phyloP scores from a whole-genome alignment of 1,140 invertebrate genomes.

The Cyrtorhinus lividipennis region DNA sequence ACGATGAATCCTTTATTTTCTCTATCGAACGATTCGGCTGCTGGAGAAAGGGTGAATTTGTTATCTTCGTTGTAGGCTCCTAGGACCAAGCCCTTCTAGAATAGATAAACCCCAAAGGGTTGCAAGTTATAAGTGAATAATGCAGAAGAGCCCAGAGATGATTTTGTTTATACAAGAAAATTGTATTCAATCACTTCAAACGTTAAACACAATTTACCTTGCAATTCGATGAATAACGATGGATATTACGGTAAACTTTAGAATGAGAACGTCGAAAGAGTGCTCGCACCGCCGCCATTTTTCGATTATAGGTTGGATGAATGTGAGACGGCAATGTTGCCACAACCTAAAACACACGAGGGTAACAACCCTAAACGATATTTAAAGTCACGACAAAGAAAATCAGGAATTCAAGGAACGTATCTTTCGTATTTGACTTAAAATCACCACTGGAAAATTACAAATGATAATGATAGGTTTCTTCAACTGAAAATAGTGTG shows the following conservation, averaged over 20 bases:
- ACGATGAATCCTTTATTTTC: conserved; percentile 9
- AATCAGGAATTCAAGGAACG: too few species aligned
- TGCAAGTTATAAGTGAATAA: not conserved
- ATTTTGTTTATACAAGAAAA: too few species aligned
- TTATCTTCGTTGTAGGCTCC: conserved; percentile 38
- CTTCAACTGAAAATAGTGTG: too few species aligned
- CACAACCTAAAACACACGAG: too few species aligned
- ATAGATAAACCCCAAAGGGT: conserved; percentile 21
- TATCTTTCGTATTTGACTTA: too few species aligned
- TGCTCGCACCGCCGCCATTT: conserved; percentile 15
- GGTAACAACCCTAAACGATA: too few species aligned
- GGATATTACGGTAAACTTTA: not conserved
- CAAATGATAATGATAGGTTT: too few species aligned
- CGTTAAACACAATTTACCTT: not conserved
- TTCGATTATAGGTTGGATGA: too few species aligned
- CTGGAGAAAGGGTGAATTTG: conserved; percentile 33
- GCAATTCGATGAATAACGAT: not conserved
- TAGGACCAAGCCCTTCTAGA: conserved; percentile 39
- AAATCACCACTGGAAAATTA: too few species aligned
- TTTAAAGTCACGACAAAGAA: too few species aligned
- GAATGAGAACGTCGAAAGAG: not conserved
- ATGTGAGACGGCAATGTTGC: too few species aligned
- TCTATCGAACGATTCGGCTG: conserved; percentile 30
- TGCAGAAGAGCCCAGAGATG: too few species aligned
- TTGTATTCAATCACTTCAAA: not conserved